Conservation (phyloP, 2,113 vertebrate species). For the Chauna torquata region DNA sequence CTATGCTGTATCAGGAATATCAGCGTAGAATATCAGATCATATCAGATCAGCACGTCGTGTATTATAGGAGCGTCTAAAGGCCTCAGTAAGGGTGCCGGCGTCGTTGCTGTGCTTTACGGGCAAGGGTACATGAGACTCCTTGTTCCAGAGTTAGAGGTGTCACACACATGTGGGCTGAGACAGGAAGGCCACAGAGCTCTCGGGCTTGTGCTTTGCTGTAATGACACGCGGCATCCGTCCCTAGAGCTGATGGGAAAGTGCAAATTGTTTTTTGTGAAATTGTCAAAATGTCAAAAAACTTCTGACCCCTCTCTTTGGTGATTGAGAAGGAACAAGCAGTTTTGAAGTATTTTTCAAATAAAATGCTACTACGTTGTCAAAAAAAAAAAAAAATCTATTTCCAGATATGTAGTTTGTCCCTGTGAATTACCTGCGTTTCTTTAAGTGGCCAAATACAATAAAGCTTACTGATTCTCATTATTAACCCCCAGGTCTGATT, state of each 20-base stretch:
- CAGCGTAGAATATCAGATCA: neutral
- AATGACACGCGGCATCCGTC: neutral
- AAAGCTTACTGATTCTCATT: neutral
- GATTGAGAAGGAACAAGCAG: neutral
- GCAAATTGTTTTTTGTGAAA: neutral
- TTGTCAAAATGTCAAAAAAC: neutral
- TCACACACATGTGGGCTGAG: fast-evolving
- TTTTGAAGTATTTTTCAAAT: neutral
- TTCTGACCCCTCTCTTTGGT: neutral
- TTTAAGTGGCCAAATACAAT: neutral
- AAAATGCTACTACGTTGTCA: neutral
- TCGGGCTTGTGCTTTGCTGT: neutral
- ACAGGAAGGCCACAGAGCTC: neutral
- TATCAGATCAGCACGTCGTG: neutral
- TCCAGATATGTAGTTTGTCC: neutral
- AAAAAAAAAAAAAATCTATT: neutral
- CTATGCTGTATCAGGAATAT: neutral
- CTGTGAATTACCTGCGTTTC: neutral
- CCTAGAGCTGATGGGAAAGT: neutral
- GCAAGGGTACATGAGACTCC: neutral
- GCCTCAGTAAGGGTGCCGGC: neutral
- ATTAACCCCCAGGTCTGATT: neutral
- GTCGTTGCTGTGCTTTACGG: neutral
- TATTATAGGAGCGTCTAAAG: neutral
- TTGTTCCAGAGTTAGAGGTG: neutral